Percentiles rank a stretch among this genome's conserved stretches.
Evolutionary conservation across 2,888 invertebrate species (phyloP).

Genomic region (Drosophila percnosoma): DNA sequence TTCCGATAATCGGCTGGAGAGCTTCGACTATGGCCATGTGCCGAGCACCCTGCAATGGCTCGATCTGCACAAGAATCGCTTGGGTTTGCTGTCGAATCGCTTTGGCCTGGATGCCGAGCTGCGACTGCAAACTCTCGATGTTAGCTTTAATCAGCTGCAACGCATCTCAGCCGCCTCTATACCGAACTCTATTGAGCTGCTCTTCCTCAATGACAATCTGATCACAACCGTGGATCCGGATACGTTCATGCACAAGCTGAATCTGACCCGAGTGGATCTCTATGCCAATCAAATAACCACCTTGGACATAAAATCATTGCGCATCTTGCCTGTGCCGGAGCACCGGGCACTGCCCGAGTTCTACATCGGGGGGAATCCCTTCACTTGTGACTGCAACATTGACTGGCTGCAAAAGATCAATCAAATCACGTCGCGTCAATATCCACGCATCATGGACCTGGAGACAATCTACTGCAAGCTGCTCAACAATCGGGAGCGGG

Average conservation of each 20-base stretch:
- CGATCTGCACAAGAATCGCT: conserved; percentile 94
- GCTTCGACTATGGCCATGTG: conserved; percentile 95
- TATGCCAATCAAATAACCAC: conserved; percentile 96
- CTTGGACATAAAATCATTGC: conserved; percentile 94
- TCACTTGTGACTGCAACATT: conserved; percentile 97
- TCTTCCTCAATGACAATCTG: conserved; percentile 95
- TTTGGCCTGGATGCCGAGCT: conserved; percentile 89
- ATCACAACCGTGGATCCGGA: conserved; percentile 94
- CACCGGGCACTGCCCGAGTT: conserved; percentile 93
- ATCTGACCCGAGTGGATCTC: conserved; percentile 95
- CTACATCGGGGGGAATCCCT: conserved; percentile 97
- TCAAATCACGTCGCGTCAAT: conserved; percentile 92
- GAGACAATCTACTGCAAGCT: conserved; percentile 95
- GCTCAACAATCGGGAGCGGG: conserved; percentile 92
- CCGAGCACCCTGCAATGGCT: conserved; percentile 94
- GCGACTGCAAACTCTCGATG: conserved; percentile 92
- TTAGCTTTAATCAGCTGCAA: conserved; percentile 94
- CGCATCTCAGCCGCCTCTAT: conserved; percentile 91
- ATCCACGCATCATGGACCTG: conserved; percentile 95
- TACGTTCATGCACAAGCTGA: conserved; percentile 94
- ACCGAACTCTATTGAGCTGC: conserved; percentile 93
- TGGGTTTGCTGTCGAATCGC: conserved; percentile 91
- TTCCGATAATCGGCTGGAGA: conserved; percentile 94
- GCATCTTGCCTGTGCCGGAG: conserved; percentile 91
- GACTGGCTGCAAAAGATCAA: conserved; percentile 97